A percentile compares a stretch with the other conserved stretches of the same genome.
Conservation (phyloP, 1,140 invertebrate species). For the Saccostrea cuccullata region DNA sequence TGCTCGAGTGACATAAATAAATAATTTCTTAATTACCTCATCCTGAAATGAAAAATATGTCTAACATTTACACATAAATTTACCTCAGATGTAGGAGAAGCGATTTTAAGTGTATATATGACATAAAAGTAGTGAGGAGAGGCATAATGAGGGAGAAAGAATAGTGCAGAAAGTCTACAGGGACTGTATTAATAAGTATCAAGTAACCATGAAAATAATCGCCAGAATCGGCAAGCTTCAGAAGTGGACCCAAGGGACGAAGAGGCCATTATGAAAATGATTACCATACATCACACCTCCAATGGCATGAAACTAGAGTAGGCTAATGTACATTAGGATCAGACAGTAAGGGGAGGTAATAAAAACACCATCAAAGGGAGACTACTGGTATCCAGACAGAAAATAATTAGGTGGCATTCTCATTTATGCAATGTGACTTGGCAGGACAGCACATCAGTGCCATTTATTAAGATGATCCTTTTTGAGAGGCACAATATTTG, state of each 20-base stretch:
- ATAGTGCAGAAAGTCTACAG: neutral
- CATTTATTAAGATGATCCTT: neutral
- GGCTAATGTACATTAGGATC: neutral
- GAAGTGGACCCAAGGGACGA: neutral
- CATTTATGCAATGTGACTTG: neutral
- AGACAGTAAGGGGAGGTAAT: slow-evolving; percentile 14
- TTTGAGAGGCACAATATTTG: neutral
- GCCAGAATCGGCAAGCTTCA: slow-evolving; percentile 2
- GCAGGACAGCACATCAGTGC: neutral
- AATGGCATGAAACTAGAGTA: neutral
- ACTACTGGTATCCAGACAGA: slow-evolving; percentile 10
- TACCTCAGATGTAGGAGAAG: neutral
- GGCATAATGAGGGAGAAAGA: neutral
- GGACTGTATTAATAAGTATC: neutral
- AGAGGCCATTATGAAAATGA: slow-evolving; percentile 23
- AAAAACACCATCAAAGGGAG: slow-evolving; percentile 7
- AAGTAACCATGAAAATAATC: slow-evolving; percentile 14
- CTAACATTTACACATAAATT: neutral
- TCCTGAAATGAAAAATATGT: neutral
- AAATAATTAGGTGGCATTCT: neutral
- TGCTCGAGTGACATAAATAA: neutral
- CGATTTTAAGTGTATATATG: neutral
- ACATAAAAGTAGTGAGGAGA: neutral
- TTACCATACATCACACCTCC: neutral
- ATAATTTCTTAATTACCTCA: neutral